Base-by-base conservation (phyloP, 1,140 invertebrate species). In the Neomicropteryx cornuta region DNA sequence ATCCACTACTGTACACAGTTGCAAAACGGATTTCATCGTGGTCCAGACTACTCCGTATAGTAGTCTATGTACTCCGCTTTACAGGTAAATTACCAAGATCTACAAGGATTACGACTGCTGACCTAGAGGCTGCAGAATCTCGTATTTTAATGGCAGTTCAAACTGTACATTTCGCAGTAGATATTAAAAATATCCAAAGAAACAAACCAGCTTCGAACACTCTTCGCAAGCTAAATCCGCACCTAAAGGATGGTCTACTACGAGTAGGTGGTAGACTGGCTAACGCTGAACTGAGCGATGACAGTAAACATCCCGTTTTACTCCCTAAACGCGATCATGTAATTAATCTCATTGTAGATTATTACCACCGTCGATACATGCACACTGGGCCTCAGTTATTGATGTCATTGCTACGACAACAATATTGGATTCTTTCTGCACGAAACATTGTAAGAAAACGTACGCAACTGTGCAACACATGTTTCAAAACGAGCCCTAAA, bases 231-330 rank as follows among this genome's bases (percentile, higher is more conserved):
- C 42, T 64, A 6, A 50, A 43, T 20, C 53, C 55, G 5, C 62
- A 64, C 45, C 14, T 66, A 20, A 10, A 53, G n/a, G 14, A 48
- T 5, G 50, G 49, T n/a, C n/a, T 62, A 21, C 22, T 66, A 10
- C 43, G 60, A 5, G 58, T 63, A 8, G 58, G 58, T n/a, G 55
- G 60, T 3, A 41, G 65, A 31, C 33, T 65, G 3, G 13, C 31
- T 11, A 42, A 62, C 22, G 38, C 59, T 5, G 33, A 42, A 20
- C 17, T 46, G 37, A 24, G 18, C 8, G 41, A 39, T 29, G 39
- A 42, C 13, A 24, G 19, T 17, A 18, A 42, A 40, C 48, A 50
- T 36, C 46, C 45, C n/a, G 37, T 43, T 32, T 13, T 47, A 6
- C 19, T n/a, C n/a, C n/a, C n/a, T n/a, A n/a, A n/a, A n/a, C n/a